These are phyloP conservation scores for Lateolabrax maculatus DNA, from an alignment of 2,797 vertebrate species.

Conservation along the genomic window DNA sequence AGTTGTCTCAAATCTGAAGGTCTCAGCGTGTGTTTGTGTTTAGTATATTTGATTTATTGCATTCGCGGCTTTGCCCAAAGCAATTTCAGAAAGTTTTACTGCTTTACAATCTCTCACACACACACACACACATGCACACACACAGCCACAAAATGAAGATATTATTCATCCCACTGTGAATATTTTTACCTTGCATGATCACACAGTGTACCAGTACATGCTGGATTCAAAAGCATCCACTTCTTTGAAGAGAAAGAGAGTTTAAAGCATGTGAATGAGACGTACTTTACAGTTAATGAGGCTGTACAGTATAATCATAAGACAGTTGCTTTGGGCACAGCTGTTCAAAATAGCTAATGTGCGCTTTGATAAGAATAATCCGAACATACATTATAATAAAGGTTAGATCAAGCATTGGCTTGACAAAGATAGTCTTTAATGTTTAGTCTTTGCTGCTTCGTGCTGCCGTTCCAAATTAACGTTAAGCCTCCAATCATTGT, in stretches of 20 bases:
- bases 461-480: neutral
- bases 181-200: constrained; percentile 18
- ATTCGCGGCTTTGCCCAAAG: constrained; percentile 36
- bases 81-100: constrained; percentile 44
- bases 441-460: neutral
- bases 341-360: neutral
- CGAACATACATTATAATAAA: neutral
- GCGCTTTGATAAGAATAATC: too few relatives aligned
- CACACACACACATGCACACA: constrained; percentile 1
- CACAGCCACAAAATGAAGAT: constrained; percentile 34
- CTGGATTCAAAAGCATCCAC: neutral
- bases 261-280: constrained; percentile 11
- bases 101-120: constrained; percentile 15
- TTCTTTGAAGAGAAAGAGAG: constrained; percentile 7
- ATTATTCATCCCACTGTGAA: constrained; percentile 19
- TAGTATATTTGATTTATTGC: constrained; percentile 52
- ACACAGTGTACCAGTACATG: neutral
- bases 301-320: constrained; percentile 13
- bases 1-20: constrained; percentile 36
- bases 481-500: neutral
- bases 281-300: neutral
- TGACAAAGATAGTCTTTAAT: neutral
- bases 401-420: neutral
- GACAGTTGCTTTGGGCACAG: constrained; percentile 8
- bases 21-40: constrained; percentile 29